Evolutionary conservation across 2,113 vertebrate species (phyloP).

Genomic region (Gadus chalcogrammus): DNA sequence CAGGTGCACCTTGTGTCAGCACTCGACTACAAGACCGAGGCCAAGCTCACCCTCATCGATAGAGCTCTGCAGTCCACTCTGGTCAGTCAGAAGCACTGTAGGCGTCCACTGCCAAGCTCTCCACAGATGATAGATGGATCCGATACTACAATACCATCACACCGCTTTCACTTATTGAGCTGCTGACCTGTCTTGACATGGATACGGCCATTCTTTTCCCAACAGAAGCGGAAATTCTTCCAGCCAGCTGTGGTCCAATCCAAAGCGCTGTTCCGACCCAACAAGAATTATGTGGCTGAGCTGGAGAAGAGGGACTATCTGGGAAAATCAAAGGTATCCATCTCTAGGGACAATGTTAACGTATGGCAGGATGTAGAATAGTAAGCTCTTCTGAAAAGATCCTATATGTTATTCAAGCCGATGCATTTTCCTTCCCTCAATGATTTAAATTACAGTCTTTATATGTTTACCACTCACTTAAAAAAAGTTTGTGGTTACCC

Average conservation of each 20-base stretch:
- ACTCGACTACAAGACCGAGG: constrained; percentile 77
- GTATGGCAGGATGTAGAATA: background rate
- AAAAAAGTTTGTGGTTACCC: background rate
- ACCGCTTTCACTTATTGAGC: too few relatives aligned
- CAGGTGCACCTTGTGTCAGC: constrained; percentile 81
- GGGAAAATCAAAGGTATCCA: constrained; percentile 87
- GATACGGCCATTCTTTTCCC: constrained; percentile 12
- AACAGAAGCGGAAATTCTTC: constrained; percentile 87
- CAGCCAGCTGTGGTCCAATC: constrained; percentile 74
- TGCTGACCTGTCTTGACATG: too few relatives aligned
- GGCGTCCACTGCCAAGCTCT: background rate
- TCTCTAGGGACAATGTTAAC: background rate
- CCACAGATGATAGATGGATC: too few relatives aligned
- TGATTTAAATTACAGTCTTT: too few relatives aligned
- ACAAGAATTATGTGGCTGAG: constrained; percentile 91
- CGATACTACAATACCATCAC: too few relatives aligned
- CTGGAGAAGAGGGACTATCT: constrained; percentile 95
- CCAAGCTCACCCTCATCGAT: constrained; percentile 82
- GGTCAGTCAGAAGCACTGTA: constrained; percentile 70
- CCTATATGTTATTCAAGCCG: too few relatives aligned
- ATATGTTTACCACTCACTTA: too few relatives aligned
- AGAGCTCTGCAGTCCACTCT: constrained; percentile 84
- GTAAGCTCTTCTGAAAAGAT: background rate
- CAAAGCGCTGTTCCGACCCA: constrained; percentile 85
- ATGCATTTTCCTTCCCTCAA: too few relatives aligned